phyloP scores from a whole-genome alignment of 1,140 invertebrate species.

The Plectrocnemia conspersa region DNA sequence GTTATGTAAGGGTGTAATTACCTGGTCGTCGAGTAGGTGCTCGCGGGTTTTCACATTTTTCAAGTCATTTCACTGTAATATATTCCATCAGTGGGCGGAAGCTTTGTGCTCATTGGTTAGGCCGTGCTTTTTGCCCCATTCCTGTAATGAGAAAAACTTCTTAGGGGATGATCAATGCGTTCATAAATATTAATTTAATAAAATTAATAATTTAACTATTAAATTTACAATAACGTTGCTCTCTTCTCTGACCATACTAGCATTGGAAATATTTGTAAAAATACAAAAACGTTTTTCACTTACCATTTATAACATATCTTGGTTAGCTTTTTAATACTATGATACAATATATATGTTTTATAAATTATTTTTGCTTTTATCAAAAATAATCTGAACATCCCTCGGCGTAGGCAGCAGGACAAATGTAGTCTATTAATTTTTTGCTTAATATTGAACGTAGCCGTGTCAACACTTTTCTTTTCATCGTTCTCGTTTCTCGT shows the following conservation, averaged over 20 bases:
- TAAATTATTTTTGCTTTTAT: not conserved
- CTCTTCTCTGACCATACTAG: too few species aligned
- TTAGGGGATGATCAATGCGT: constrained; percentile 12
- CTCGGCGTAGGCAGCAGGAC: constrained; percentile 4
- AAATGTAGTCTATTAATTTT: constrained; percentile 19
- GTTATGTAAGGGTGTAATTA: constrained; percentile 27
- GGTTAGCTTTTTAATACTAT: too few species aligned
- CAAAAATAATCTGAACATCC: too few species aligned
- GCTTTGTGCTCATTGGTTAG: constrained; percentile 22
- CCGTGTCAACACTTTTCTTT: constrained; percentile 12
- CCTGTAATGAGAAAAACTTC: constrained; percentile 18
- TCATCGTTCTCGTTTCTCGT: constrained; percentile 14
- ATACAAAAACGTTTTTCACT: too few species aligned
- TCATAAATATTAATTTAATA: too few species aligned
- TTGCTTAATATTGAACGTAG: constrained; percentile 15
- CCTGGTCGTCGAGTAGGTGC: not conserved
- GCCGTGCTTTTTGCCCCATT: constrained; percentile 16
- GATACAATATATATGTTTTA: not conserved
- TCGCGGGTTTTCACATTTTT: constrained; percentile 16
- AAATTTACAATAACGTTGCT: too few species aligned
- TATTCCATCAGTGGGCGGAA: constrained; percentile 26
- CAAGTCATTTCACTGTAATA: constrained; percentile 26
- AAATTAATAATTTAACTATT: too few species aligned
- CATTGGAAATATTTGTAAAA: too few species aligned
- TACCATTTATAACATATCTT: too few species aligned